A percentile compares a stretch with the other conserved stretches of the same genome.
Evolutionary conservation across 2,888 invertebrate species (phyloP).

Genomic region (Epirrhoe alternata): DNA sequence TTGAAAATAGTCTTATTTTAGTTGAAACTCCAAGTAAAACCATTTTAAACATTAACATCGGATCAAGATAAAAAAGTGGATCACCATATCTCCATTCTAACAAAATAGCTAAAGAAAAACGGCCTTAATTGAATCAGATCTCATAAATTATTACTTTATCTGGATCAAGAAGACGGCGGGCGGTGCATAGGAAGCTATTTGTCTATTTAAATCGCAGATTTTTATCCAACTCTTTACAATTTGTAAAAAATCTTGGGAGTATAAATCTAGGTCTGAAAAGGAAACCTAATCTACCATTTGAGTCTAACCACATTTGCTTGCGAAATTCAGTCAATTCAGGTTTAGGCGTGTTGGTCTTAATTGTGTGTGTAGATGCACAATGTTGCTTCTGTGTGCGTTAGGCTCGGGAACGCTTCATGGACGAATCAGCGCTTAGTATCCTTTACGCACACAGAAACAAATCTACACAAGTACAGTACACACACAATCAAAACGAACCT

Average conservation of each 20-base stretch:
- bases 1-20: background rate
- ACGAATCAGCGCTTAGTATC: no score
- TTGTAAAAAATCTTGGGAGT: background rate
- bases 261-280: background rate
- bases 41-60: constrained; percentile 23
- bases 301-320: background rate
- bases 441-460: no score
- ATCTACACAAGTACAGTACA: no score
- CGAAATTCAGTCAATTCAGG: background rate
- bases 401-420: no score
- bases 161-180: constrained; percentile 22
- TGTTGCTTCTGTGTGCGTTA: no score
- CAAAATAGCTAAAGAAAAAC: constrained; percentile 25
- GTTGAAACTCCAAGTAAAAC: constrained; percentile 9
- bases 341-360: no score
- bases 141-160: constrained; percentile 33
- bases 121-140: constrained; percentile 31
- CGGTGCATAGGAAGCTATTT: constrained; percentile 26
- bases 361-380: no score
- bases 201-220: constrained; percentile 24
- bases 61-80: constrained; percentile 22
- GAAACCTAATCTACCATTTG: background rate
- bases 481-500: no score
- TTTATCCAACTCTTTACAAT: background rate
- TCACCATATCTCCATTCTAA: constrained; percentile 27